Conservation (phyloP, 2,113 vertebrate species). For the Lethenteron reissneri region DNA sequence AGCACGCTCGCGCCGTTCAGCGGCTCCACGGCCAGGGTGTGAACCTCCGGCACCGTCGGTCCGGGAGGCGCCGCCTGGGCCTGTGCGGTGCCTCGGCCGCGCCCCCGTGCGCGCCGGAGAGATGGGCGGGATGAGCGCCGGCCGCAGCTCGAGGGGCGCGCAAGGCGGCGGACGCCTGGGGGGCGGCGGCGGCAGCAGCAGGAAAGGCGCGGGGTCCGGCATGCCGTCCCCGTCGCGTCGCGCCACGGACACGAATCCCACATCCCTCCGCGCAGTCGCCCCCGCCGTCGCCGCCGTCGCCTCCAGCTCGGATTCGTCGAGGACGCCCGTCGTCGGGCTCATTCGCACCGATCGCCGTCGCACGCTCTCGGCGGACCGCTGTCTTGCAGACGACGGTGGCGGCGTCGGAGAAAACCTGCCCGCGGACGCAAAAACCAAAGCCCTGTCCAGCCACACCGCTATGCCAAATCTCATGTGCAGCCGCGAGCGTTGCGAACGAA, state of each 20-base stretch:
- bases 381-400: neutral
- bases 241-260: neutral
- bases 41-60: slow-evolving; percentile 33
- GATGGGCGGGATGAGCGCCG: slow-evolving; percentile 67
- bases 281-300: neutral
- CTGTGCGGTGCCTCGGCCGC: slow-evolving; percentile 85
- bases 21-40: slow-evolving; percentile 75
- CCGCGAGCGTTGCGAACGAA: neutral
- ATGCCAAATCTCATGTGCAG: no score
- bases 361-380: neutral
- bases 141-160: slow-evolving; percentile 39
- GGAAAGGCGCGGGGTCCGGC: slow-evolving; percentile 82
- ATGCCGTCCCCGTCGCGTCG: slow-evolving; percentile 57
- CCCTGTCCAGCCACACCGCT: no score
- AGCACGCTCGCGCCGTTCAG: slow-evolving; percentile 48
- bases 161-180: slow-evolving; percentile 38
- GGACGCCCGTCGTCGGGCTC: neutral
- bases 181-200: slow-evolving; percentile 41
- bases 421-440: no score
- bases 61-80: slow-evolving; percentile 25
- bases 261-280: neutral
- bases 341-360: neutral
- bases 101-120: slow-evolving; percentile 32
- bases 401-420: neutral
- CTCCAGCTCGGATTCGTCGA: neutral